Evolutionary conservation across 2,113 vertebrate species (phyloP), one percentile per base, ranked within the genome.

Genomic region (Etheostoma spectabile): DNA sequence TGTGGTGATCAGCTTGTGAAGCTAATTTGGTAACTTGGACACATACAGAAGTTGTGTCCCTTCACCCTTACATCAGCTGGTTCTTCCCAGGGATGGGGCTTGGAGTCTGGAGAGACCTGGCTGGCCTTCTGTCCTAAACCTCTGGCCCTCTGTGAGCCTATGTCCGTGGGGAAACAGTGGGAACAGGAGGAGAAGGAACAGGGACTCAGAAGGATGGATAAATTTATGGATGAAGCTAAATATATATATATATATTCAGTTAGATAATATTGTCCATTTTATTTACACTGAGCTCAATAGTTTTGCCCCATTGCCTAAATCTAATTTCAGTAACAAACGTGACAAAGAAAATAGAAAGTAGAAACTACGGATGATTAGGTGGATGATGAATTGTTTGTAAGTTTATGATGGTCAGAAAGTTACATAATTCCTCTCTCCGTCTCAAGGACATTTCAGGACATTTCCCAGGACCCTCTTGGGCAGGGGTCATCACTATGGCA

Each of bases 401-500:
- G 33, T 74, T 60, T 42, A 60, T 13, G 48, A 61, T 22, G 55
- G 51, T 81, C 62, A 77, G 7, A 69, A 81, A 61, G 69, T 80
- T 70, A 27, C 35, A 24, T 56, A 69, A 53, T 70, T 62, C 33
- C 18, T 55, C 35, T 52, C 22, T 63, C 35, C 33, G 24, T 53
- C 35, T 55, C 21, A 12, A 49, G 69, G 84, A 2, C 79, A 77
- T 84, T 85, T 86, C 53, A 84, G 91, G 88, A 81, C 89, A 87
- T 88, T 94, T 94, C 93, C 87, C 93, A 94, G 86, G 90, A 93
- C 90, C 89, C 80, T 60, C 19, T 51, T 27, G 48, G 74, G 80
- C 70, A 52, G 75, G 63, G 89, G 93, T 93, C 79, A 70, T 77
- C 30, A 11, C 78, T 72, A 74, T 79, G 80, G 86, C 86, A 86